Percentiles rank a stretch among this genome's conserved stretches.
Conservation (phyloP, 2,888 invertebrate genomes). For the Hedychridium roseum region DNA sequence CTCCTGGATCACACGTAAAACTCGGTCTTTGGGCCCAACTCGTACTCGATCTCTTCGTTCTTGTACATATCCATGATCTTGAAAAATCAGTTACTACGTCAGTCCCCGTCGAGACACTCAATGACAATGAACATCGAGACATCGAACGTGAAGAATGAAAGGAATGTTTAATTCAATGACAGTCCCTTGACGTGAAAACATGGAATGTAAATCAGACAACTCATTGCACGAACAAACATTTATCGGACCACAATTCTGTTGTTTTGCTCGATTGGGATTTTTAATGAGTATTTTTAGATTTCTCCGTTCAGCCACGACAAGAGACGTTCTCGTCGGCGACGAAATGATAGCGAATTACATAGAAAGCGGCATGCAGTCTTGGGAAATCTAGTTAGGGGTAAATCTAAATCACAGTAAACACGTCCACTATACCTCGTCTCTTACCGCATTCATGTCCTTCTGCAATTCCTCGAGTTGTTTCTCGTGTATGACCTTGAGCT, state of each 20-base stretch:
- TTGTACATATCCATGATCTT: slow-evolving; percentile 94
- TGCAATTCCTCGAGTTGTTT: slow-evolving; percentile 90
- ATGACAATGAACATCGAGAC: not conserved
- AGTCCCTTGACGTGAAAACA: no score
- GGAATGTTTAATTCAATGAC: no score
- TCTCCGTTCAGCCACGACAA: no score
- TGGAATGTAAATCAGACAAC: no score
- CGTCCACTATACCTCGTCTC: slow-evolving; percentile 36
- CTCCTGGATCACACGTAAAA: slow-evolving; percentile 79
- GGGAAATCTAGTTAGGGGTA: not conserved
- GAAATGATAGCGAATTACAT: no score
- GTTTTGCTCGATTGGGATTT: no score
- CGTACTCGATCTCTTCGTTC: slow-evolving; percentile 90
- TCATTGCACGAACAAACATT: no score
- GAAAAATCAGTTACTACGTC: slow-evolving; percentile 47
- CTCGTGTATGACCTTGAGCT: slow-evolving; percentile 89
- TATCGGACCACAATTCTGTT: no score
- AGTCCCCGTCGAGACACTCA: no score
- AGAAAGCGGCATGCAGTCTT: not conserved
- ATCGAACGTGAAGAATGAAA: not conserved
- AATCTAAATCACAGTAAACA: not conserved
- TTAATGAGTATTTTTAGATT: no score
- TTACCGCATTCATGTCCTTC: slow-evolving; percentile 86
- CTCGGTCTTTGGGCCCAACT: slow-evolving; percentile 86
- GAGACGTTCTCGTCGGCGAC: no score